Conservation (phyloP, 2,113 vertebrate species). For the Malurus melanocephalus region DNA sequence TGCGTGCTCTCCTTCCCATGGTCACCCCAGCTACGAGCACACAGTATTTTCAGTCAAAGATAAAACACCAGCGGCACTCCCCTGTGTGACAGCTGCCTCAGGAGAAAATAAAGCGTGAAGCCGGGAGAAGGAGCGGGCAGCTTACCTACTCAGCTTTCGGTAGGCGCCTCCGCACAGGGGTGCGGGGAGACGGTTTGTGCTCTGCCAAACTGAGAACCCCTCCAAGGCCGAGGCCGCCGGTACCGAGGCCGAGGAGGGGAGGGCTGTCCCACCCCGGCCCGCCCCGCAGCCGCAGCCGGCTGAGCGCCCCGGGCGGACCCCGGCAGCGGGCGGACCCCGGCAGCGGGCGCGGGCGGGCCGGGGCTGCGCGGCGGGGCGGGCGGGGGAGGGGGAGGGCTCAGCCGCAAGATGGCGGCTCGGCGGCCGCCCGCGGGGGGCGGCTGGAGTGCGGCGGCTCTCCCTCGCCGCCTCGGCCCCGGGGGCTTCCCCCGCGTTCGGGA, state of each 20-base stretch:
- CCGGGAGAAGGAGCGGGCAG: background rate
- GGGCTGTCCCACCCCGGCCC: background rate
- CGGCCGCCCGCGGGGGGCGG: background rate
- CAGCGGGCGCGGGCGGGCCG: too few species aligned
- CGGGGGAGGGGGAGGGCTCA: background rate
- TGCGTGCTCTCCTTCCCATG: fast-evolving
- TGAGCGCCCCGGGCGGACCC: too few species aligned
- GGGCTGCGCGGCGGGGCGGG: too few species aligned
- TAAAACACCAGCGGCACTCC: background rate
- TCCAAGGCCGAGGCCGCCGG: background rate
- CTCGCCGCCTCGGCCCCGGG: background rate
- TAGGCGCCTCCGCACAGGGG: background rate
- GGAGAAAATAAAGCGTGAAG: background rate
- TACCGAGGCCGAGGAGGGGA: background rate
- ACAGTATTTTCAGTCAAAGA: background rate
- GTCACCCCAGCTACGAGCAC: background rate
- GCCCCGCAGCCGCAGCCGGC: background rate
- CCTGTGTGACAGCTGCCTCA: background rate
- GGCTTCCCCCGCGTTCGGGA: background rate
- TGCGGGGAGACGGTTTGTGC: background rate
- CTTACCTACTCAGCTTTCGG: slow-evolving; percentile 26
- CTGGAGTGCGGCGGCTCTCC: fast-evolving
- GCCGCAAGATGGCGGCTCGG: background rate
- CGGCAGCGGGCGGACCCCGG: too few species aligned
- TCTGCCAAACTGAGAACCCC: background rate